Percentiles rank a stretch among this genome's conserved stretches.
phyloP scores from a whole-genome alignment of 2,888 invertebrate species.

The Aspidiotus rigidus region DNA sequence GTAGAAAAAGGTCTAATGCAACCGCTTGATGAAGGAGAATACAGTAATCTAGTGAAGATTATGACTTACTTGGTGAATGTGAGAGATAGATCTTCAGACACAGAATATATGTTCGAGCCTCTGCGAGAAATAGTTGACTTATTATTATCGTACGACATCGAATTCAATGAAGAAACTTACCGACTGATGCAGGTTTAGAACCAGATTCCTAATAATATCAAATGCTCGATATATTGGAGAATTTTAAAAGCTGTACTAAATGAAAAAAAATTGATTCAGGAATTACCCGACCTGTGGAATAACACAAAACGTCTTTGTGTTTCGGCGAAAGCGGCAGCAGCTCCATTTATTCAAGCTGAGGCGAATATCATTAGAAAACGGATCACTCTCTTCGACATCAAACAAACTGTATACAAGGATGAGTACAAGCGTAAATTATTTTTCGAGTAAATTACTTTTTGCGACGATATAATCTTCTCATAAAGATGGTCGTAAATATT shows the following conservation, averaged over 20 bases:
- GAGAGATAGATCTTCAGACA: constrained; percentile 66
- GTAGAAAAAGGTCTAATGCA: constrained; percentile 62
- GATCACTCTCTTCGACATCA: constrained; percentile 67
- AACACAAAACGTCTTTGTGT: constrained; percentile 74
- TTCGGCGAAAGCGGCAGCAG: constrained; percentile 73
- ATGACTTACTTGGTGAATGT: constrained; percentile 71
- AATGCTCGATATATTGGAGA: constrained; percentile 8
- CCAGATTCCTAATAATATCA: too few species aligned
- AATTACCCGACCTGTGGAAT: constrained; percentile 80
- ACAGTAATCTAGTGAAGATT: constrained; percentile 69
- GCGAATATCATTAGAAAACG: constrained; percentile 76
- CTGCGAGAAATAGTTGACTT: constrained; percentile 76
- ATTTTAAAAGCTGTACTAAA: not conserved
- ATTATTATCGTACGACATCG: constrained; percentile 73
- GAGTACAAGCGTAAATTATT: constrained; percentile 52
- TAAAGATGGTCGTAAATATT: not conserved
- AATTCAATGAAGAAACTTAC: constrained; percentile 66
- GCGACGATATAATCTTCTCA: not conserved
- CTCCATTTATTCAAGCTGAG: constrained; percentile 79
- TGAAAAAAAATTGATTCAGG: constrained; percentile 45
- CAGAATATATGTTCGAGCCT: constrained; percentile 85
- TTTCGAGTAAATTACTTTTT: constrained; percentile 42
- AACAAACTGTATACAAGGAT: constrained; percentile 67
- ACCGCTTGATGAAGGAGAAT: constrained; percentile 72
- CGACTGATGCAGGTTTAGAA: constrained; percentile 56